Percentiles rank a stretch among this genome's conserved stretches.
These are phyloP conservation scores for Lucifuga dentata DNA, from an alignment of 2,113 vertebrate genomes.

Conservation along the genomic window DNA sequence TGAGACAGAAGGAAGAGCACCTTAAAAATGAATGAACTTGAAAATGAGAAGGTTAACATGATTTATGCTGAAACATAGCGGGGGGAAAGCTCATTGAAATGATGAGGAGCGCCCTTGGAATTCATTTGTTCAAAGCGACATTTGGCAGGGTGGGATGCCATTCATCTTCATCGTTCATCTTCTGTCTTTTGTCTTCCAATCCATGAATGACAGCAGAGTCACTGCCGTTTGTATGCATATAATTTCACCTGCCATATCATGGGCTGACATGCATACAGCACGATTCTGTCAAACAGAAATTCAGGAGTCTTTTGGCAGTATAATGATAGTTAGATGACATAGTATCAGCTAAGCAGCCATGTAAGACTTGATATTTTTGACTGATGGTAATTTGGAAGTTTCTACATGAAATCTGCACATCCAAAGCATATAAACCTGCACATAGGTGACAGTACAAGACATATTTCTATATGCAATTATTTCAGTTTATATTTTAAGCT, in stretches of 20 bases:
- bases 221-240: constrained; percentile 32
- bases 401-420: constrained; percentile 1
- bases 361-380: constrained; percentile 9
- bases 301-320: background rate
- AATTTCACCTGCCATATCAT: constrained; percentile 34
- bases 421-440: background rate
- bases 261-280: constrained; percentile 32
- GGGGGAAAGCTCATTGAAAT: constrained; percentile 70
- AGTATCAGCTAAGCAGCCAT: background rate
- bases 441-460: background rate
- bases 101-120: constrained; percentile 69
- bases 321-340: constrained; percentile 9
- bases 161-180: constrained; percentile 74
- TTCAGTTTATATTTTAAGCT: background rate
- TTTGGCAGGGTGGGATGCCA: constrained; percentile 45
- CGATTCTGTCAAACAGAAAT: constrained; percentile 35
- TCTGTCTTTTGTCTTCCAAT: constrained; percentile 68
- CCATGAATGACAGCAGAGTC: constrained; percentile 53
- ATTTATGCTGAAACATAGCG: constrained; percentile 71
- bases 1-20: constrained; percentile 56
- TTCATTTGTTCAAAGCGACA: constrained; percentile 71
- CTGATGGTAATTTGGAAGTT: constrained; percentile 13
- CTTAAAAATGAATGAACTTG: constrained; percentile 82
- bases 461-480: background rate
- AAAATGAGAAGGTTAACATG: constrained; percentile 82